These are phyloP conservation scores for Tenthredo livida DNA, from an alignment of 2,888 invertebrate species.

Conservation along the genomic window DNA sequence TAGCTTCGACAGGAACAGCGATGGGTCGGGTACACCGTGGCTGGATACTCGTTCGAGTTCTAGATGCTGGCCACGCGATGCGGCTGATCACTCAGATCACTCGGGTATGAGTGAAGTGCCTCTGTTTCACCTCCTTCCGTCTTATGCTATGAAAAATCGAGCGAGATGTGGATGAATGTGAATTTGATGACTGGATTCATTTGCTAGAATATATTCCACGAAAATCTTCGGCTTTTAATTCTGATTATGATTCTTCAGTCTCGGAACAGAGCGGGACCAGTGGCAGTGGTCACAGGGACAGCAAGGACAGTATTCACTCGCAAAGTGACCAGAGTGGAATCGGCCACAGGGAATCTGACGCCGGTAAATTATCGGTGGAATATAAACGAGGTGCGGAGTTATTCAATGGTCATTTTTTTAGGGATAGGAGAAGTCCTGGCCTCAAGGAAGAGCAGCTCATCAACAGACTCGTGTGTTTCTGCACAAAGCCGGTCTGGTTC, in stretches of 20 bases:
- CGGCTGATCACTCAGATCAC: constrained; percentile 74
- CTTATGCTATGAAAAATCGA: neutral
- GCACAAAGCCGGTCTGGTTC: constrained; percentile 81
- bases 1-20: constrained; percentile 72
- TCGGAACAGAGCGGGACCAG: constrained; percentile 74
- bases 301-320: constrained; percentile 75
- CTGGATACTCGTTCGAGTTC: constrained; percentile 49
- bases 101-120: constrained; percentile 63
- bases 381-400: neutral
- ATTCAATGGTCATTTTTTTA: constrained; percentile 51
- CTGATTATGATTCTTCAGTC: constrained; percentile 36
- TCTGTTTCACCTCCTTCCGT: neutral
- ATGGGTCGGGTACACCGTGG: constrained; percentile 56
- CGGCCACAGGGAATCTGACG: constrained; percentile 72
- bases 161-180: neutral
- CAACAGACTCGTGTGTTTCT: constrained; percentile 82
- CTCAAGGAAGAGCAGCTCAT: constrained; percentile 82
- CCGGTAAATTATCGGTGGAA: constrained; percentile 63
- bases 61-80: constrained; percentile 73
- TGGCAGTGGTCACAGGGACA: constrained; percentile 72
- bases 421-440: constrained; percentile 74
- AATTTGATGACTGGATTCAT: neutral
- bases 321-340: constrained; percentile 70
- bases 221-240: neutral
- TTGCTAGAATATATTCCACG: too few species aligned